Percentiles rank a stretch among this genome's conserved stretches.
These are phyloP conservation scores for Cyprinodon brontotheroides DNA, from an alignment of 2,113 vertebrate species.

Conservation along the genomic window DNA sequence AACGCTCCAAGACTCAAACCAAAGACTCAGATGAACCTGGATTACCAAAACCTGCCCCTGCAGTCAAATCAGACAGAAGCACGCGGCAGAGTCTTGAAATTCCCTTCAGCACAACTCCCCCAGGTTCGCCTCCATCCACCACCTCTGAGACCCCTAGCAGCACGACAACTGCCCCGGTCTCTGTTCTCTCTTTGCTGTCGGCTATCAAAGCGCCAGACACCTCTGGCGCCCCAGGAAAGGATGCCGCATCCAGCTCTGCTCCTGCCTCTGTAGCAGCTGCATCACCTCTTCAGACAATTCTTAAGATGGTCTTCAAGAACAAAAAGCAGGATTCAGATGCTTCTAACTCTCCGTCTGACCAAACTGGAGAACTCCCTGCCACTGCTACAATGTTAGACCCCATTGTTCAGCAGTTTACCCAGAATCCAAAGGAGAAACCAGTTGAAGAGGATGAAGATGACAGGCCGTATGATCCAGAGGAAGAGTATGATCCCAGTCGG, in stretches of 20 bases:
- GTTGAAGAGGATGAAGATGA: conserved; percentile 91
- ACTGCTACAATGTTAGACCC: conserved; percentile 85
- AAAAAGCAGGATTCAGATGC: conserved; percentile 85
- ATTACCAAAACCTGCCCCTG: conserved; percentile 67
- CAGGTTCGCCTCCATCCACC: conserved; percentile 85
- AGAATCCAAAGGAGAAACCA: conserved; percentile 83
- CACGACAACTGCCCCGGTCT: conserved; percentile 61
- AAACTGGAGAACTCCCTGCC: conserved; percentile 63
- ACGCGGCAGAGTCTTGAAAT: conserved; percentile 75
- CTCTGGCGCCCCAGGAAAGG: conserved; percentile 39
- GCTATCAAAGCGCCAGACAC: conserved; percentile 78
- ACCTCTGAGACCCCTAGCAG: conserved; percentile 73
- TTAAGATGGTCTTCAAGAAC: conserved; percentile 93
- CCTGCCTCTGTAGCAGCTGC: conserved; percentile 54
- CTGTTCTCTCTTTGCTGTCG: conserved; percentile 80
- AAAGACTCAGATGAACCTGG: conserved; percentile 79
- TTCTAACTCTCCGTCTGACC: conserved; percentile 80
- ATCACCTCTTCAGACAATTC: conserved; percentile 92
- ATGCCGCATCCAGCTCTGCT: conserved; percentile 62
- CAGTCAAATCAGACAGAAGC: conserved; percentile 73
- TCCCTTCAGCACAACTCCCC: conserved; percentile 82
- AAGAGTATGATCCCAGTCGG: conserved; percentile 89
- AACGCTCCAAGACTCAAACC: conserved; percentile 79
- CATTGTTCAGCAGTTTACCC: conserved; percentile 92
- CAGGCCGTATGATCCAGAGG: conserved; percentile 95